Evolutionary conservation across 2,888 invertebrate species (phyloP).

Genomic region (Sminthurinus aureus): DNA sequence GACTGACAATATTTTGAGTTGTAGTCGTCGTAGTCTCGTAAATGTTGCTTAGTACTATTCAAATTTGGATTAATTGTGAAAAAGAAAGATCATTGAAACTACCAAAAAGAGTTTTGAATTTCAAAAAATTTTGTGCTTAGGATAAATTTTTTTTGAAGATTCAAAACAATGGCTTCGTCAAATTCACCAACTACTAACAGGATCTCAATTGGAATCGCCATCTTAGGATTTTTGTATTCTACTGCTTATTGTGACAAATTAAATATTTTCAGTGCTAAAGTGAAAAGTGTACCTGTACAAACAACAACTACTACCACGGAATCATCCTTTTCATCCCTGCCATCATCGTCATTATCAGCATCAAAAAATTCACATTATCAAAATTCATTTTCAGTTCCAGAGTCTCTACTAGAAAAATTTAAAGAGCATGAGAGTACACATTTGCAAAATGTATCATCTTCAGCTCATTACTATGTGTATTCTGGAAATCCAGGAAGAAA

Average conservation of each 20-base stretch:
- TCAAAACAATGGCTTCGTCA: not conserved
- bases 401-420: not conserved
- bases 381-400: not conserved
- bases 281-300: not conserved
- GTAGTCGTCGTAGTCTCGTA: too few relatives aligned
- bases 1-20: not conserved
- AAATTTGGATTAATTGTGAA: not conserved
- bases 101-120: not conserved
- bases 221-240: constrained; percentile 31
- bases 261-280: constrained; percentile 21
- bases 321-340: constrained; percentile 6
- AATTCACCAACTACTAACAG: not conserved
- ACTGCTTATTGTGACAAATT: constrained; percentile 26
- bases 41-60: not conserved
- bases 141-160: not conserved
- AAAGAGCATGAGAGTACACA: not conserved
- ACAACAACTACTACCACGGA: not conserved
- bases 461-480: too few relatives aligned
- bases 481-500: too few relatives aligned
- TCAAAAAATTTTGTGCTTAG: not conserved
- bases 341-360: not conserved
- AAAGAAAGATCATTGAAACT: not conserved
- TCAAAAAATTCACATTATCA: not conserved
- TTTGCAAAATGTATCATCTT: too few relatives aligned
- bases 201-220: constrained; percentile 16